phyloP scores from a whole-genome alignment of 2,113 vertebrate genomes.

The Amazona vittata region DNA sequence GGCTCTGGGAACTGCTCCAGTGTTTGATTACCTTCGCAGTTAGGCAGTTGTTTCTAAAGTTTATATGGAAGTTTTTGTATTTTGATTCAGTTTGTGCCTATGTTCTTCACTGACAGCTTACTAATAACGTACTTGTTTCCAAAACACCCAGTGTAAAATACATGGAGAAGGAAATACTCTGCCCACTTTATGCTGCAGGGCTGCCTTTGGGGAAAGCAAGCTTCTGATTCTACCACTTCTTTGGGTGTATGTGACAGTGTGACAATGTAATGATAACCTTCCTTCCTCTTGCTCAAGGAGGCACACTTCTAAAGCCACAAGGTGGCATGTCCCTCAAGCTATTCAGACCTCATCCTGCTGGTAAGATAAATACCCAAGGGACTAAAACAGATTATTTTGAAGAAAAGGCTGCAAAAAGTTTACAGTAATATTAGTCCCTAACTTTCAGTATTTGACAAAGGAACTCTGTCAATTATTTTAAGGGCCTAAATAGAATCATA shows the following conservation, averaged over 20 bases:
- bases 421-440: not conserved
- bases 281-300: not conserved
- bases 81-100: not conserved
- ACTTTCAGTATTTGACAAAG: not conserved
- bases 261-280: not conserved
- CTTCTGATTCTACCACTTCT: not conserved
- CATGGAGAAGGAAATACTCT: not conserved
- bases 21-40: not conserved
- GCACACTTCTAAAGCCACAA: conserved; percentile 6
- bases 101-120: not conserved
- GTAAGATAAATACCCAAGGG: not conserved
- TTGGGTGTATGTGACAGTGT: not conserved
- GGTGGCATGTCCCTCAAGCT: conserved; percentile 14
- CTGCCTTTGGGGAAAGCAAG: not conserved
- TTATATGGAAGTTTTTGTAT: not conserved
- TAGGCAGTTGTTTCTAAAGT: not conserved
- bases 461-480: not conserved
- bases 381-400: not conserved
- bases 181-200: not conserved
- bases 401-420: not conserved
- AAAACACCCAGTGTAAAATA: not conserved
- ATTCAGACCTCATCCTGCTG: not conserved
- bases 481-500: not conserved
- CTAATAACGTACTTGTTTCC: not conserved
- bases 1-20: not conserved